Evolutionary conservation across 1,140 invertebrate species (phyloP).

Genomic region (Anastatus disparis): DNA sequence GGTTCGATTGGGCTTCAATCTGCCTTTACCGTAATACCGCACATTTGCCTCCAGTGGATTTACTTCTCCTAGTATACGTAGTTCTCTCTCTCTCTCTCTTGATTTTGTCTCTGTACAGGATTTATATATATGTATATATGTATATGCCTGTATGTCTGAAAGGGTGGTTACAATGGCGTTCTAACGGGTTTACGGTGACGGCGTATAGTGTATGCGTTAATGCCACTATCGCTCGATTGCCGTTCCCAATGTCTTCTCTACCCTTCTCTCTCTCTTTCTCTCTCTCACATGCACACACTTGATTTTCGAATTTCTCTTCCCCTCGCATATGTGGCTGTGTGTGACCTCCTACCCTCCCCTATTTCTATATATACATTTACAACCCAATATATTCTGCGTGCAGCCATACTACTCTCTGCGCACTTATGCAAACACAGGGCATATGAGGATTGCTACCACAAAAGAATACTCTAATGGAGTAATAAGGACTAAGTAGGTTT

Average conservation of each 20-base stretch:
- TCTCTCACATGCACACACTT: not conserved
- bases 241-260: constrained; percentile 51
- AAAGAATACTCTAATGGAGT: constrained; percentile 4
- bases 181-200: not conserved
- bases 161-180: constrained; percentile 11
- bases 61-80: too few species aligned
- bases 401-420: not conserved
- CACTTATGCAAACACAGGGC: not conserved
- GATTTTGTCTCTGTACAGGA: too few species aligned
- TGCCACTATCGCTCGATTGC: constrained; percentile 47
- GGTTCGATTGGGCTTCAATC: not conserved
- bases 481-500: not conserved
- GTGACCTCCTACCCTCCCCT: not conserved
- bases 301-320: too few species aligned
- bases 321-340: not conserved
- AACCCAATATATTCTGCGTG: not conserved
- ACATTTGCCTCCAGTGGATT: too few species aligned
- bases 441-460: too few species aligned
- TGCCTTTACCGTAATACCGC: not conserved
- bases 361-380: too few species aligned
- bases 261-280: not conserved
- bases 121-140: too few species aligned
- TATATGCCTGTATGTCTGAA: not conserved
- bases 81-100: not conserved
- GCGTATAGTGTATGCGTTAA: not conserved